A percentile compares a stretch with the other conserved stretches of the same genome.
Conservation (phyloP, 1,140 invertebrate genomes). For the Lysiphlebus fabarum region DNA sequence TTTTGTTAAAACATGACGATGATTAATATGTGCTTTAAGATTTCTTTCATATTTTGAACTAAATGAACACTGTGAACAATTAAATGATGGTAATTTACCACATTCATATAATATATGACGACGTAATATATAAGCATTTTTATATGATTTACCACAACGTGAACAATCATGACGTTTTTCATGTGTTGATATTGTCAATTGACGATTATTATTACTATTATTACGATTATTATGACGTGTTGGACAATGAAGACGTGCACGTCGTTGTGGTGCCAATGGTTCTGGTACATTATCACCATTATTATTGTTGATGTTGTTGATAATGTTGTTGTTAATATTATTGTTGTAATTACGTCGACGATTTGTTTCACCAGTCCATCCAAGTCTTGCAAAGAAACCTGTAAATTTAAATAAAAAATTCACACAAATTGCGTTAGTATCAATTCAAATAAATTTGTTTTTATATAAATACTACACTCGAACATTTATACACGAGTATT, state of each 20-base stretch:
- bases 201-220: slow-evolving; percentile 45
- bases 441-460: neutral
- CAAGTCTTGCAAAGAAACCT: slow-evolving; percentile 49
- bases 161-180: slow-evolving; percentile 51
- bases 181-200: slow-evolving; percentile 37
- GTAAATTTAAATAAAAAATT: slow-evolving; percentile 31
- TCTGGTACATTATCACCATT: slow-evolving; percentile 36
- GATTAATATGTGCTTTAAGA: slow-evolving; percentile 53
- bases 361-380: slow-evolving; percentile 40
- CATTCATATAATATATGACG: slow-evolving; percentile 57
- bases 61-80: slow-evolving; percentile 56
- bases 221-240: slow-evolving; percentile 40
- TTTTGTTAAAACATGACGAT: slow-evolving; percentile 43
- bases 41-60: slow-evolving; percentile 56
- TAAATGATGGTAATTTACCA: slow-evolving; percentile 57
- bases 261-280: slow-evolving; percentile 45
- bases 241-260: slow-evolving; percentile 45
- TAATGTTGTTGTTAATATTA: neutral
- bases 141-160: slow-evolving; percentile 54
- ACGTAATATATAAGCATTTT: slow-evolving; percentile 54
- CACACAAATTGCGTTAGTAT: slow-evolving; percentile 23
- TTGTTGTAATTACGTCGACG: slow-evolving; percentile 15
- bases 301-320: too few relatives aligned
- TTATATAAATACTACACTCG: neutral
- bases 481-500: too few relatives aligned